Conservation (phyloP, 2,888 invertebrate species). For the Lottia scabra region DNA sequence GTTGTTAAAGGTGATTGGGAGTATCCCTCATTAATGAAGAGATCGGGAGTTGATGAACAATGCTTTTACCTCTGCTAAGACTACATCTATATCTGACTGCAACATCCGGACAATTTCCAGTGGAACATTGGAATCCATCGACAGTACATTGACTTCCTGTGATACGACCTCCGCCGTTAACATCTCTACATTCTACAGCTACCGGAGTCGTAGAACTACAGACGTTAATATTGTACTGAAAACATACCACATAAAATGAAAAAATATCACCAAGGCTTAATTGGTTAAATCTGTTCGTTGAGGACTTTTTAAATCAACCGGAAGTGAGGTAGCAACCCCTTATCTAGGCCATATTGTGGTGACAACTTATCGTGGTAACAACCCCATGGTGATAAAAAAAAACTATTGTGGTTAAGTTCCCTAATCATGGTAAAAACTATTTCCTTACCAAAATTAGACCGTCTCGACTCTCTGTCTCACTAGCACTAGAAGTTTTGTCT, state of each 20-base stretch:
- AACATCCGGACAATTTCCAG: slow-evolving; percentile 18
- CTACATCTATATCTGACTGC: slow-evolving; percentile 29
- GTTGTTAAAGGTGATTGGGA: too few species aligned
- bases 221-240: slow-evolving; percentile 20
- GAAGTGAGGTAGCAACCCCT: too few species aligned
- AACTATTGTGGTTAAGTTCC: too few species aligned
- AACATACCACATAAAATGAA: neutral
- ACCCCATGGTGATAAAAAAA: too few species aligned
- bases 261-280: too few species aligned
- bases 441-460: neutral
- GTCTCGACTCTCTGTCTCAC: neutral
- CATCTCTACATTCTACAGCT: slow-evolving; percentile 21
- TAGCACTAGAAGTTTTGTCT: neutral
- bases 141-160: neutral
- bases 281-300: too few species aligned
- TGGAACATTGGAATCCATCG: slow-evolving; percentile 10
- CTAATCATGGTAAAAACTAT: neutral
- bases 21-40: too few species aligned
- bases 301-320: too few species aligned
- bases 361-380: too few species aligned
- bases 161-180: neutral
- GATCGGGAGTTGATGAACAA: too few species aligned
- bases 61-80: slow-evolving; percentile 21
- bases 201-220: slow-evolving; percentile 22
- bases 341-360: too few species aligned